phyloP scores from a whole-genome alignment of 2,113 vertebrate genomes.

The Alligator mississippiensis region DNA sequence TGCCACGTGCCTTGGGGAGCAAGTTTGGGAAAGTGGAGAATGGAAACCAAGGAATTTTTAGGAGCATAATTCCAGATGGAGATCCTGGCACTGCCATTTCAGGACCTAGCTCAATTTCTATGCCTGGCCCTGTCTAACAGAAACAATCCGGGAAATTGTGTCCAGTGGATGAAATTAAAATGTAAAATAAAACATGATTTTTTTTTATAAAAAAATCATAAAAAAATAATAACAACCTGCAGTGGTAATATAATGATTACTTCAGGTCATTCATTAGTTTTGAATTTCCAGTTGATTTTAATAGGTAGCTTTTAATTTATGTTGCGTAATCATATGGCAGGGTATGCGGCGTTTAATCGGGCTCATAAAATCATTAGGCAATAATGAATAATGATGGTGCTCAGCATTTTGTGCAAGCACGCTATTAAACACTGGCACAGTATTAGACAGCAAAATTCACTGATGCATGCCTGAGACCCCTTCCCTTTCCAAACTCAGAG shows the following conservation, averaged over 20 bases:
- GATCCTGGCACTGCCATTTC: too few species aligned
- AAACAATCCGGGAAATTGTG: too few species aligned
- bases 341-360: background rate
- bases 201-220: too few species aligned
- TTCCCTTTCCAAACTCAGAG: background rate
- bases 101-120: too few species aligned
- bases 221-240: too few species aligned
- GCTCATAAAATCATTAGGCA: background rate
- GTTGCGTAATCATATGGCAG: background rate
- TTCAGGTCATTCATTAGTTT: background rate
- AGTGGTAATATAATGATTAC: too few species aligned
- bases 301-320: background rate
- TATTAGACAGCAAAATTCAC: background rate
- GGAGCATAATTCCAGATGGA: background rate
- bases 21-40: background rate
- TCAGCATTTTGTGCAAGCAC: background rate
- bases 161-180: too few species aligned
- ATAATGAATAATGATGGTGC: background rate
- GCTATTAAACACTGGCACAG: background rate
- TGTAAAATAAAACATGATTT: too few species aligned
- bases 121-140: too few species aligned
- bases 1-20: accelerated
- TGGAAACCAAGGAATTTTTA: background rate
- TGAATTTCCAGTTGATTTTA: background rate
- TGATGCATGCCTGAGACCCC: background rate